Evolutionary conservation across 2,113 vertebrate species (phyloP).

Genomic region (Myocastor coypus): DNA sequence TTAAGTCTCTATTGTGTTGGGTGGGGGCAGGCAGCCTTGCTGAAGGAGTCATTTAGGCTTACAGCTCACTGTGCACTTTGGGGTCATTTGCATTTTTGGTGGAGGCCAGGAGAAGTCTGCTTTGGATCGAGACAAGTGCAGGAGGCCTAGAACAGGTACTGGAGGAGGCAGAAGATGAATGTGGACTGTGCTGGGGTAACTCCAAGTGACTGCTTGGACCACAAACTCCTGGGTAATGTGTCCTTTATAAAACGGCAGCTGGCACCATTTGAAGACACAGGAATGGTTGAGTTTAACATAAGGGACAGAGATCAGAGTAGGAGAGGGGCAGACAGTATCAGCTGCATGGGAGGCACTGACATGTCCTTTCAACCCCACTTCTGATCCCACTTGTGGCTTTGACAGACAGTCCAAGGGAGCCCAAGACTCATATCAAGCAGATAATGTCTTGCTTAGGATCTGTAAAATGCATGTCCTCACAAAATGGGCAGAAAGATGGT

Average conservation of each 20-base stretch:
- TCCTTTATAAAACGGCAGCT: no score
- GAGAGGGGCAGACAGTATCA: no score
- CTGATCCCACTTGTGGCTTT: no score
- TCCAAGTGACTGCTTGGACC: no score
- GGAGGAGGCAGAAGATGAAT: not conserved
- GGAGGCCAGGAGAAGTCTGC: not conserved
- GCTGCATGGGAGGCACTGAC: no score
- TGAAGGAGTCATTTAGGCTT: not conserved
- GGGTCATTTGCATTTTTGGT: not conserved
- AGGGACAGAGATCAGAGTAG: no score
- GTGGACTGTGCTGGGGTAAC: no score
- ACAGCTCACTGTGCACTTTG: not conserved
- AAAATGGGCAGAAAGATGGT: not conserved
- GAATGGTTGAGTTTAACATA: not conserved
- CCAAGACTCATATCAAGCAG: not conserved
- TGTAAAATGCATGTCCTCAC: not conserved
- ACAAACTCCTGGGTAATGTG: no score
- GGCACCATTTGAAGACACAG: no score
- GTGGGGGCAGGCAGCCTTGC: not conserved
- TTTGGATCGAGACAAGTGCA: not conserved
- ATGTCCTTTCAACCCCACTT: no score
- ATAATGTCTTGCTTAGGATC: not conserved
- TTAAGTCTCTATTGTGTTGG: not conserved
- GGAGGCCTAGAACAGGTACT: not conserved
- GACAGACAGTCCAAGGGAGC: not conserved